Evolutionary conservation across 2,888 invertebrate species (phyloP).

Genomic region (Pterostichus madidus): DNA sequence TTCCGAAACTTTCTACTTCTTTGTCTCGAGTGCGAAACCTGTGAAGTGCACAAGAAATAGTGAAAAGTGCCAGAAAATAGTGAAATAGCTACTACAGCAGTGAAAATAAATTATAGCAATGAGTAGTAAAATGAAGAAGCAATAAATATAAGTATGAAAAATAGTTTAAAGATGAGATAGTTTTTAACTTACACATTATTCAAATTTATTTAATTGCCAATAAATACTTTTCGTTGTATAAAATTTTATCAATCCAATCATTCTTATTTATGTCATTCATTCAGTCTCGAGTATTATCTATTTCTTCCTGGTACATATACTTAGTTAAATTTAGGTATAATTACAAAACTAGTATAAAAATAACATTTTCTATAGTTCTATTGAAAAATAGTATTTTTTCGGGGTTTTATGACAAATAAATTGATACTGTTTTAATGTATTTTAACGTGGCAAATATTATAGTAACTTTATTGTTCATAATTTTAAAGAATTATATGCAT

Average conservation of each 20-base stretch:
- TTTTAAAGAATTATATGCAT: too few relatives aligned
- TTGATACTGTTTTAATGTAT: not conserved
- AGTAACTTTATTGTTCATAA: too few relatives aligned
- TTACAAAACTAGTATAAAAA: slow-evolving; percentile 7
- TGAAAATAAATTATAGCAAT: slow-evolving; percentile 41
- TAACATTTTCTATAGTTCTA: not conserved
- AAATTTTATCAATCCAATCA: not conserved
- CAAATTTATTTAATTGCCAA: not conserved
- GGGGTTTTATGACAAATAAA: not conserved
- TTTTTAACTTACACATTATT: too few relatives aligned
- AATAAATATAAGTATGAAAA: not conserved
- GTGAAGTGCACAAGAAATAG: slow-evolving; percentile 5
- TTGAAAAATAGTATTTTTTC: too few relatives aligned
- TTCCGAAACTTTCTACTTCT: slow-evolving; percentile 27
- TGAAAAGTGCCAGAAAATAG: not conserved
- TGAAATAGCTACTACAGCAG: not conserved
- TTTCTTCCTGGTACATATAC: slow-evolving; percentile 14
- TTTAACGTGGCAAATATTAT: too few relatives aligned
- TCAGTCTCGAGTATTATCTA: slow-evolving; percentile 22
- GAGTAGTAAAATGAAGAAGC: slow-evolving; percentile 2
- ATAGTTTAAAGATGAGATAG: too few relatives aligned
- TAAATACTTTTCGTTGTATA: slow-evolving; percentile 8
- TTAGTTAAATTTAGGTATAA: not conserved
- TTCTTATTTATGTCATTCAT: not conserved
- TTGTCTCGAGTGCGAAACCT: not conserved